These are phyloP conservation scores for Acrobasis consociella DNA, from an alignment of 2,888 invertebrate species.

Conservation along the genomic window DNA sequence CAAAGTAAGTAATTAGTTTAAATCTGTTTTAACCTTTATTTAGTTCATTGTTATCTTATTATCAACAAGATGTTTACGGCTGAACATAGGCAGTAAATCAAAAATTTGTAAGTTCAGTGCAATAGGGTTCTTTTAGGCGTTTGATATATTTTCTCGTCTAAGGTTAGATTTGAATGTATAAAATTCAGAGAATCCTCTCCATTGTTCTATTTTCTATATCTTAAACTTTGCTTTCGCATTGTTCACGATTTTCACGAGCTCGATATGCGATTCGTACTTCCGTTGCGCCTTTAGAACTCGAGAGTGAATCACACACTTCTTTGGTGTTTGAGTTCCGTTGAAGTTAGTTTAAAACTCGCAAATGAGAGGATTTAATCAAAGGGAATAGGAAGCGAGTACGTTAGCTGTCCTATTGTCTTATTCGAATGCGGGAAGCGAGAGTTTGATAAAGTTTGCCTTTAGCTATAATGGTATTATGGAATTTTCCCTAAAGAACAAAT, in stretches of 20 bases:
- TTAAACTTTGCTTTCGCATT: neutral
- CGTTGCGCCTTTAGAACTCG: neutral
- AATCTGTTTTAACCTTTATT: too few species aligned
- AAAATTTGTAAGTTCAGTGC: too few species aligned
- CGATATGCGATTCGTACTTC: slow-evolving; percentile 4
- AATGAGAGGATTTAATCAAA: slow-evolving; percentile 9
- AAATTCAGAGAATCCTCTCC: too few species aligned
- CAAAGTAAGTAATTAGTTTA: too few species aligned
- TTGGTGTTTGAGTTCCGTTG: slow-evolving; percentile 3
- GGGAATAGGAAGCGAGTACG: neutral
- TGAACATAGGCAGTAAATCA: too few species aligned
- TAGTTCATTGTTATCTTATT: too few species aligned
- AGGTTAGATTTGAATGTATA: too few species aligned
- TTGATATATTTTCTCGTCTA: too few species aligned
- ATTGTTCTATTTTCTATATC: neutral
- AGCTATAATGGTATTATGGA: neutral
- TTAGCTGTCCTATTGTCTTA: neutral
- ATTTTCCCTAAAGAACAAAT: neutral
- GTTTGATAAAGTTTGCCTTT: neutral
- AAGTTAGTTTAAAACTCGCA: slow-evolving; percentile 14
- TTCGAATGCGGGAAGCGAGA: neutral
- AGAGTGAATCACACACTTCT: slow-evolving; percentile 17
- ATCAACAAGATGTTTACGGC: too few species aligned
- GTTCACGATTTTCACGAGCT: slow-evolving; percentile 6
- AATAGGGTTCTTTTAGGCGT: too few species aligned